These are phyloP conservation scores for Folsomia candida DNA, from an alignment of 2,888 invertebrate genomes.

Conservation along the genomic window DNA sequence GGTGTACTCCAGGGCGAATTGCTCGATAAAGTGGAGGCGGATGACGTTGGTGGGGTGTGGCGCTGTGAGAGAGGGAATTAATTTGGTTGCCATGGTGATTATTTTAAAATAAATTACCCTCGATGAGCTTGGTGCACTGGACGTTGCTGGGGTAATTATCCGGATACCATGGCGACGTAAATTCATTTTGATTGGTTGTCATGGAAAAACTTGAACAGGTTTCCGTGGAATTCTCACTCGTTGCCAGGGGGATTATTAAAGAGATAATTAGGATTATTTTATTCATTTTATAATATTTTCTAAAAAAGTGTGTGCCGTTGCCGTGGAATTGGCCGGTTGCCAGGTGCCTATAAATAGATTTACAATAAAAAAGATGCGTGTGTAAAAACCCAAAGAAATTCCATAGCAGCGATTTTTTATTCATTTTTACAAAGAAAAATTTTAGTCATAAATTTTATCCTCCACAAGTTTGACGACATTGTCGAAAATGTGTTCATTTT, in stretches of 20 bases:
- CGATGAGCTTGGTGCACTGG: conserved; percentile 65
- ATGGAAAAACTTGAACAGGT: background rate
- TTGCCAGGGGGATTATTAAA: background rate
- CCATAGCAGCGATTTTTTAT: background rate
- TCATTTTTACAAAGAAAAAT: background rate
- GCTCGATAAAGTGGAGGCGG: conserved; percentile 75
- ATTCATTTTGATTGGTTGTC: conserved; percentile 56
- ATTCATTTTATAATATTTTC: too few species aligned
- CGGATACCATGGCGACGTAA: conserved; percentile 70
- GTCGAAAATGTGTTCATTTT: background rate
- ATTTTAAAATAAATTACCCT: conserved; percentile 59
- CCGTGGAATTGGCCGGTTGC: too few species aligned
- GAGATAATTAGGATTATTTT: too few species aligned
- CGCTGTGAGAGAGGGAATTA: conserved; percentile 55
- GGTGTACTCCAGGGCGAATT: conserved; percentile 59
- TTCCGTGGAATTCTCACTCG: background rate
- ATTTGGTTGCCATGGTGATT: background rate
- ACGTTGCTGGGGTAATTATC: conserved; percentile 66
- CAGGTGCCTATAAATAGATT: too few species aligned
- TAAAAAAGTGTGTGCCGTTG: too few species aligned
- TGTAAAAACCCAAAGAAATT: too few species aligned
- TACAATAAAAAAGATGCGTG: too few species aligned
- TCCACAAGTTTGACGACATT: background rate
- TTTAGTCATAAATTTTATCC: background rate
- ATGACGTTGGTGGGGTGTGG: conserved; percentile 66